A percentile compares a stretch with the other conserved stretches of the same genome.
phyloP scores from a whole-genome alignment of 2,888 invertebrate species.

The Rhorus exstirpatorius region DNA sequence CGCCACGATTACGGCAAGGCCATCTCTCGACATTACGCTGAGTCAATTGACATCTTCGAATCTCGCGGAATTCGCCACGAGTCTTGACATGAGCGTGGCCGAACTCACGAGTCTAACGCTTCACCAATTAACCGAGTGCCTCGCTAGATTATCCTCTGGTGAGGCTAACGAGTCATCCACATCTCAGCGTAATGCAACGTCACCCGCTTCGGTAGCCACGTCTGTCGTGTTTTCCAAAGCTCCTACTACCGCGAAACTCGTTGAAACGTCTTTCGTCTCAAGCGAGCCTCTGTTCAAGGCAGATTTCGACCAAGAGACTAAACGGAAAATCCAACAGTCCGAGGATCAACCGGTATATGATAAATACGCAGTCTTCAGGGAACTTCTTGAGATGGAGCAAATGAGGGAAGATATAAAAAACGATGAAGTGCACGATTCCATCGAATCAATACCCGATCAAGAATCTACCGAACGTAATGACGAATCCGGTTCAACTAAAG shows the following conservation, averaged over 20 bases:
- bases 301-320: slow-evolving; percentile 88
- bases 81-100: slow-evolving; percentile 92
- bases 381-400: slow-evolving; percentile 91
- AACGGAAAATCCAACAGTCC: slow-evolving; percentile 78
- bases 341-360: slow-evolving; percentile 90
- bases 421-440: slow-evolving; percentile 79
- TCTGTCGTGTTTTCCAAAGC: slow-evolving; percentile 75
- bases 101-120: slow-evolving; percentile 95
- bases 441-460: slow-evolving; percentile 73
- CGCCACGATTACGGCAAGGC: slow-evolving; percentile 78
- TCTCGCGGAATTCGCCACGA: slow-evolving; percentile 92
- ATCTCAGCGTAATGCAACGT: slow-evolving; percentile 38
- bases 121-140: slow-evolving; percentile 93
- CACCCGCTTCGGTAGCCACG: slow-evolving; percentile 60
- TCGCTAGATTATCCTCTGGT: slow-evolving; percentile 87
- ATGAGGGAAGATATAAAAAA: slow-evolving; percentile 72
- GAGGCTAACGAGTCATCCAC: slow-evolving; percentile 75
- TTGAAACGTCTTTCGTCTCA: slow-evolving; percentile 72
- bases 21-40: slow-evolving; percentile 91
- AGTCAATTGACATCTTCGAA: slow-evolving; percentile 94
- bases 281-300: slow-evolving; percentile 88
- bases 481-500: slow-evolving; percentile 6
- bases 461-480: slow-evolving; percentile 39
- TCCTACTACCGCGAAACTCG: slow-evolving; percentile 86
- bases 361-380: slow-evolving; percentile 95